Evolutionary conservation across 2,888 invertebrate species (phyloP).

Genomic region (Clostera curtula): DNA sequence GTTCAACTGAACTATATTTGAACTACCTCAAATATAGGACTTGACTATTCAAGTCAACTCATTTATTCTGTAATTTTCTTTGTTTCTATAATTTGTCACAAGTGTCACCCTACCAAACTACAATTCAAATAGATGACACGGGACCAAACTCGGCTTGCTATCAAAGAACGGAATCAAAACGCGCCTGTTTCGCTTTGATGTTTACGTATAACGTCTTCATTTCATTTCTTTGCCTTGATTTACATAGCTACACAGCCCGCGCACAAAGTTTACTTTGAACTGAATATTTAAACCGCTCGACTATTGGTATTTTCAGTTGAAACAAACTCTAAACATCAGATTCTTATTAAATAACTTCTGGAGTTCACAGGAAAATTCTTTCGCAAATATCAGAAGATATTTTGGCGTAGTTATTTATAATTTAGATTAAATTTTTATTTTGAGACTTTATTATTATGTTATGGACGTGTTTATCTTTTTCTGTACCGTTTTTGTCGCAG

Average conservation of each 20-base stretch:
- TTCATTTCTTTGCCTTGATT: constrained; percentile 32
- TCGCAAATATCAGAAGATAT: background rate
- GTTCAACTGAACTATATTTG: no score
- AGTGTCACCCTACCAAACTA: constrained; percentile 21
- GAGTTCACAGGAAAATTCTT: constrained; percentile 13
- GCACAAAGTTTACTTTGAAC: constrained; percentile 22
- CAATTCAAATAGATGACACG: constrained; percentile 48
- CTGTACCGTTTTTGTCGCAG: constrained; percentile 41
- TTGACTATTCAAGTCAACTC: no score
- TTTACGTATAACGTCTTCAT: constrained; percentile 49
- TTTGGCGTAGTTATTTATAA: constrained; percentile 8
- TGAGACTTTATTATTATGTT: constrained; percentile 45
- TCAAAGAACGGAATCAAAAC: constrained; percentile 63
- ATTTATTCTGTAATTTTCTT: constrained; percentile 17
- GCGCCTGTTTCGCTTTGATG: constrained; percentile 53
- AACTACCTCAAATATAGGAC: no score
- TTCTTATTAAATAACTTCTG: constrained; percentile 11
- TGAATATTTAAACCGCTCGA: constrained; percentile 18
- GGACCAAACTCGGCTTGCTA: constrained; percentile 43
- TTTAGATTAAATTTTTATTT: constrained; percentile 38
- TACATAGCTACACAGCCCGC: constrained; percentile 25
- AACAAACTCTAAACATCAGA: constrained; percentile 17
- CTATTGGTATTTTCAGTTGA: constrained; percentile 13
- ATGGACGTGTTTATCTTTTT: constrained; percentile 36
- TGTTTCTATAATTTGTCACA: constrained; percentile 20